These are phyloP conservation scores for Todiramphus chloris DNA, from an alignment of 2,113 vertebrate species.

Conservation along the genomic window DNA sequence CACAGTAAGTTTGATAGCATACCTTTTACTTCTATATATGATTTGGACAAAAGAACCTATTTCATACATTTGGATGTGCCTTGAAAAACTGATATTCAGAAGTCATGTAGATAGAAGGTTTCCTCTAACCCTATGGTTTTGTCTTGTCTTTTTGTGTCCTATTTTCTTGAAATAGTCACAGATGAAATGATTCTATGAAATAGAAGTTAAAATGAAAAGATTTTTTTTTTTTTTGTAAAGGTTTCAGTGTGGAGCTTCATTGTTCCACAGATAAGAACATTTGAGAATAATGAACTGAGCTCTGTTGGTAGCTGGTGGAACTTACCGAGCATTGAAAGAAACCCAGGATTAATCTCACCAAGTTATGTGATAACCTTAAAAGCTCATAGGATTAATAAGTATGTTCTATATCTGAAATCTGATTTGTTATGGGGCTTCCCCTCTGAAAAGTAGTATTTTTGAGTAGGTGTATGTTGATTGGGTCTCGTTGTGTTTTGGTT, in stretches of 20 bases:
- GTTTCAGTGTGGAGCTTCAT: background rate
- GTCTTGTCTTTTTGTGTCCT: background rate
- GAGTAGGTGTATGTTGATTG: background rate
- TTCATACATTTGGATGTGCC: background rate
- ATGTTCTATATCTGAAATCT: background rate
- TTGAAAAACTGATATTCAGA: background rate
- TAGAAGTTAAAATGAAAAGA: background rate
- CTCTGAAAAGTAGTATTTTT: background rate
- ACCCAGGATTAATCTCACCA: background rate
- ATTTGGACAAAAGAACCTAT: background rate
- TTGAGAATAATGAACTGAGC: background rate
- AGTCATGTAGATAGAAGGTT: background rate
- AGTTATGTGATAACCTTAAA: background rate
- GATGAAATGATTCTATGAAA: background rate
- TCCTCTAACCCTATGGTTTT: background rate
- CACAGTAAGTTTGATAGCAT: conserved; percentile 58
- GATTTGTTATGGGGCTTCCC: background rate
- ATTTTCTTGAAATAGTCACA: background rate
- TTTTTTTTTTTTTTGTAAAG: background rate
- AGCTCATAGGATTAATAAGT: background rate
- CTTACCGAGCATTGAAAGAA: background rate
- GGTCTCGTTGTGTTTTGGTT: background rate
- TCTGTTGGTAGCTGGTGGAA: background rate
- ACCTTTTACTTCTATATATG: background rate
- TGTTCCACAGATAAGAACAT: background rate